Percentiles rank a stretch among this genome's conserved stretches.
phyloP scores from a whole-genome alignment of 2,888 invertebrate genomes.

The Flexamia atlantica region DNA sequence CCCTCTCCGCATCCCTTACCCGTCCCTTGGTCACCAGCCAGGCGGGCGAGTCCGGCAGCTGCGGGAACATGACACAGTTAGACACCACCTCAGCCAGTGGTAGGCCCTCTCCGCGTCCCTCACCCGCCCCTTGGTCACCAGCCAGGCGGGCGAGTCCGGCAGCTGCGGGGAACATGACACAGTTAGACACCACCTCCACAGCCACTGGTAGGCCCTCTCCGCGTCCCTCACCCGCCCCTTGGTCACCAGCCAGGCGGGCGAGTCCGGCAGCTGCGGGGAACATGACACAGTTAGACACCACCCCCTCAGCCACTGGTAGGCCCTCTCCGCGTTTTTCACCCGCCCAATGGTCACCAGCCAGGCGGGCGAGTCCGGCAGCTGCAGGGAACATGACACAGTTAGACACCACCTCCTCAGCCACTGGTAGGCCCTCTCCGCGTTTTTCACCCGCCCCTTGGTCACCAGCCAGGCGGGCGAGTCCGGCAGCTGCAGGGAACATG shows the following conservation, averaged over 20 bases:
- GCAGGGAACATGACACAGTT: no score
- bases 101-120: conserved; percentile 77
- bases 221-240: conserved; percentile 78
- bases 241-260: conserved; percentile 79
- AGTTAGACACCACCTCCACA: conserved; percentile 79
- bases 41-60: conserved; percentile 80
- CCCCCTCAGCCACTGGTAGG: conserved; percentile 77
- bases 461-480: conserved; percentile 80
- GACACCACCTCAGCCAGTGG: conserved; percentile 78
- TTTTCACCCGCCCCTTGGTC: conserved; percentile 77
- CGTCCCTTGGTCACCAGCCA: conserved; percentile 79
- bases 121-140: conserved; percentile 77
- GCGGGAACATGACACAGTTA: no score
- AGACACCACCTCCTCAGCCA: conserved; percentile 78
- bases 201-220: conserved; percentile 76
- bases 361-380: conserved; percentile 80
- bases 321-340: conserved; percentile 77
- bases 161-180: no score
- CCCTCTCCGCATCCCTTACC: conserved; percentile 76
- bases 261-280: conserved; percentile 80
- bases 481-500: no score
- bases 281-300: no score
- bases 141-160: conserved; percentile 80
- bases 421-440: conserved; percentile 77
- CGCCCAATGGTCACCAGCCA: conserved; percentile 78